phyloP scores from a whole-genome alignment of 1,140 invertebrate genomes.

The Dendroctonus ponderosae region DNA sequence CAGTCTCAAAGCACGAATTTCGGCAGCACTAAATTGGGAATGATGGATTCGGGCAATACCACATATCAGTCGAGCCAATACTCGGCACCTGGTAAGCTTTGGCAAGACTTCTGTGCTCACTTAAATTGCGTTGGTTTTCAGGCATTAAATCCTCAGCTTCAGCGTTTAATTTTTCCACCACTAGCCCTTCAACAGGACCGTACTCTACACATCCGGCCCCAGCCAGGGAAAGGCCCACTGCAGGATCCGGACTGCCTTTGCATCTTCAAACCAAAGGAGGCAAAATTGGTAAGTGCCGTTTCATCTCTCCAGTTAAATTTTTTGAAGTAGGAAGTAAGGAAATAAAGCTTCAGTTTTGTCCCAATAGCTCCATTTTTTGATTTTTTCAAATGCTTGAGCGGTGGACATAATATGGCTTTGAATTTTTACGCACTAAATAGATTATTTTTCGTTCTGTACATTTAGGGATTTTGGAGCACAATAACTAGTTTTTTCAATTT shows the following conservation, averaged over 20 bases:
- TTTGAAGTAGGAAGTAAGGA: not conserved
- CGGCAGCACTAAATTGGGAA: slow-evolving; percentile 46
- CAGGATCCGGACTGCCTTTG: slow-evolving; percentile 50
- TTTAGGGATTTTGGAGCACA: too few species aligned
- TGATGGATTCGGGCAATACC: slow-evolving; percentile 40
- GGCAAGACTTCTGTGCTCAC: not conserved
- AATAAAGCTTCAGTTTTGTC: too few species aligned
- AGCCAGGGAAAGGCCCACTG: slow-evolving; percentile 53
- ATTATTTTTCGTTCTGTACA: too few species aligned
- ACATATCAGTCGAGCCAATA: slow-evolving; percentile 50
- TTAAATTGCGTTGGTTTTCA: not conserved
- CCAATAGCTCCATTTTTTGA: too few species aligned
- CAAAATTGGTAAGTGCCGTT: slow-evolving; percentile 27
- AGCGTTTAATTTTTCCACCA: slow-evolving; percentile 55
- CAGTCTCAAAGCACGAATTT: slow-evolving; percentile 58
- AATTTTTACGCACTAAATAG: too few species aligned
- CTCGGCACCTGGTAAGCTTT: slow-evolving; percentile 47
- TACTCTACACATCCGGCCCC: slow-evolving; percentile 58
- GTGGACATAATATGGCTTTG: too few species aligned
- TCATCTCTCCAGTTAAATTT: not conserved
- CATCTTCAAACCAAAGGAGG: slow-evolving; percentile 48
- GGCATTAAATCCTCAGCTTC: slow-evolving; percentile 57
- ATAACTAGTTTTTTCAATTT: too few species aligned
- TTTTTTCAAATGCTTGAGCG: too few species aligned
- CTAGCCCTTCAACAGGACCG: slow-evolving; percentile 51